Base-by-base conservation (phyloP, 2,113 vertebrate species). In the Anthoscopus minutus region DNA sequence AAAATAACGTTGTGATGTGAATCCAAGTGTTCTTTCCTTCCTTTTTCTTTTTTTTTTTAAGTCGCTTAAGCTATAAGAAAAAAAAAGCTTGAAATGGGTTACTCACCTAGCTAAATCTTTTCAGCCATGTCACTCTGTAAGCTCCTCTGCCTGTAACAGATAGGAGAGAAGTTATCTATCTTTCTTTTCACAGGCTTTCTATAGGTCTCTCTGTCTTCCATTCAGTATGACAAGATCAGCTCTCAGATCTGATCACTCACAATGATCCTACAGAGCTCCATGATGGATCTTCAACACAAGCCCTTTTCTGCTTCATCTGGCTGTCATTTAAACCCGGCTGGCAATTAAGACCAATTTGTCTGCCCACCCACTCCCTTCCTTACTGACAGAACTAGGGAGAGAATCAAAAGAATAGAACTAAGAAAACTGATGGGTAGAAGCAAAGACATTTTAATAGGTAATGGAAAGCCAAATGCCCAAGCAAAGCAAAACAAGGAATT, bases 401-500 rank as follows among this genome's bases (percentile, higher is more conserved):
- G 7, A 76, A 80, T 40, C 2, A 1, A 10, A 35, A 79, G 14
- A 15, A 25, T 11, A 30, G 44, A 64, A 60, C 2, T 54, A 9
- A 40, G 35, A 70, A 50, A 60, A 60, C 7, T 54, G 1, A 0
- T 25, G 31, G 10, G 10, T 15, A 70, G 24, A 65, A 38, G 27
- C 30, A 54, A 70, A 56, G 37, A 14, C 33, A 28, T 6, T 33
- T 73, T 28, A 23, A 38, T 11, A 23, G 15, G 16, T 50, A 56
- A 60, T 19, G 5, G 21, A 69, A 58, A 83, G 10, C 11, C 3
- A 35, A 2, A 2, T 0, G 4, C 1, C 0, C 15, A 74, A 58
- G 40, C 3, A 33, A 62, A 73, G 11, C 4, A 47, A 73, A 69
- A 28, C 8, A 54, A 58, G 28, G 61, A 35, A 45, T 40, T 76